Conservation (phyloP, 2,113 vertebrate species). For the Struthidea cinerea region DNA sequence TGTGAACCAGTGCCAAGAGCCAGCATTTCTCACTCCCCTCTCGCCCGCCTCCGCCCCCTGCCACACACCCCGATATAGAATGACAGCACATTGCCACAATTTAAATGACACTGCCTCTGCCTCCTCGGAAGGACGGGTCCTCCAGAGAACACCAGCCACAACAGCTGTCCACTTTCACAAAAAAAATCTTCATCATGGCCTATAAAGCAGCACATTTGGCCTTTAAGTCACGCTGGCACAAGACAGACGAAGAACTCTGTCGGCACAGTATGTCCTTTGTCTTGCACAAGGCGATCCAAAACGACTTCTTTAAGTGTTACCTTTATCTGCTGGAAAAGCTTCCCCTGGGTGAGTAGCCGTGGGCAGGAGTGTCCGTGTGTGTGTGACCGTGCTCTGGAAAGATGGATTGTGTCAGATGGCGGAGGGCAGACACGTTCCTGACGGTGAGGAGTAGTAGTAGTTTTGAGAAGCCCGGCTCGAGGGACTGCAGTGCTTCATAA, state of each 20-base stretch:
- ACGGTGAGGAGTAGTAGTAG: neutral
- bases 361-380: neutral
- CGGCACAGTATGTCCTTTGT: constrained; percentile 93
- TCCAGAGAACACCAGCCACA: constrained; percentile 13
- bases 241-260: constrained; percentile 85
- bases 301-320: constrained; percentile 95
- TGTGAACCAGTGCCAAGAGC: constrained; percentile 60
- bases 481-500: neutral
- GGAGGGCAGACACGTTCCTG: neutral
- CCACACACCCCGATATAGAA: constrained; percentile 73
- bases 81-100: constrained; percentile 52
- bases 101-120: constrained; percentile 56
- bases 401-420: accelerated
- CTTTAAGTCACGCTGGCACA: constrained; percentile 85
- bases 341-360: constrained; percentile 84
- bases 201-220: constrained; percentile 85
- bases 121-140: constrained; percentile 9
- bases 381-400: neutral
- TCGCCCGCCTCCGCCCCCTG: neutral
- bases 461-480: neutral
- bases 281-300: constrained; percentile 83
- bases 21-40: constrained; percentile 36
- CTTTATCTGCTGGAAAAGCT: constrained; percentile 89
- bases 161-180: neutral
- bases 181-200: constrained; percentile 54